phyloP scores from a whole-genome alignment of 2,888 invertebrate genomes.

The Teleiodes luculella region DNA sequence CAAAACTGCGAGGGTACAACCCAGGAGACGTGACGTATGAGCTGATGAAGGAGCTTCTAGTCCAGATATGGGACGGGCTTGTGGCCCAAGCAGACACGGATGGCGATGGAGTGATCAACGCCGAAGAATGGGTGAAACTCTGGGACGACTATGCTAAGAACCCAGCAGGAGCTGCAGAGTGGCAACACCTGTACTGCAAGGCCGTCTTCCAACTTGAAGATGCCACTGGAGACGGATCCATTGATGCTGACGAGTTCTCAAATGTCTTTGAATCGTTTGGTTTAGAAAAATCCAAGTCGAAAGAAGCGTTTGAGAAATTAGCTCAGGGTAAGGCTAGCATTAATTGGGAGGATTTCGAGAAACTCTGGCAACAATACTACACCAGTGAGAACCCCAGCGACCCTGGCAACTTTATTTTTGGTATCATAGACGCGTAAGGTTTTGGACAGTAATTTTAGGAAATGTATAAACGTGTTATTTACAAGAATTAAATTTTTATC shows the following conservation, averaged over 20 bases:
- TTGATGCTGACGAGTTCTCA: slow-evolving; percentile 89
- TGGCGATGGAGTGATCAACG: slow-evolving; percentile 87
- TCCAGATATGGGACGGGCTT: slow-evolving; percentile 86
- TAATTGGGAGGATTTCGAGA: slow-evolving; percentile 86
- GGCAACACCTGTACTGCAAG: slow-evolving; percentile 91
- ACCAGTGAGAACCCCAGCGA: slow-evolving; percentile 71
- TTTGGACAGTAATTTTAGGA: neutral
- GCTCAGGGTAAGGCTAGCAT: slow-evolving; percentile 86
- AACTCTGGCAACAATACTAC: slow-evolving; percentile 87
- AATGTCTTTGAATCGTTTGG: slow-evolving; percentile 89
- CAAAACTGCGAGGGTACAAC: slow-evolving; percentile 87
- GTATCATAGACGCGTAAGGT: slow-evolving; percentile 41
- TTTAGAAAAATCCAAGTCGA: slow-evolving; percentile 83
- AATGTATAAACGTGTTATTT: neutral
- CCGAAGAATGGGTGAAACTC: slow-evolving; percentile 89
- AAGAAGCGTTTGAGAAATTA: slow-evolving; percentile 87
- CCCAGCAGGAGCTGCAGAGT: slow-evolving; percentile 84
- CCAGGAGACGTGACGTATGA: slow-evolving; percentile 84
- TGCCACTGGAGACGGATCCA: slow-evolving; percentile 85
- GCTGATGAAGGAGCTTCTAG: slow-evolving; percentile 75
- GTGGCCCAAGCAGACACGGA: slow-evolving; percentile 85
- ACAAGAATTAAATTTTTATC: neutral
- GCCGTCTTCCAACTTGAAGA: slow-evolving; percentile 93
- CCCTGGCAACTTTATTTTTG: slow-evolving; percentile 84
- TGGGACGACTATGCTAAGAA: slow-evolving; percentile 84